Evolutionary conservation across 2,888 invertebrate genomes (phyloP), one percentile per base, ranked within the genome.

Genomic region (Cancer borealis): DNA sequence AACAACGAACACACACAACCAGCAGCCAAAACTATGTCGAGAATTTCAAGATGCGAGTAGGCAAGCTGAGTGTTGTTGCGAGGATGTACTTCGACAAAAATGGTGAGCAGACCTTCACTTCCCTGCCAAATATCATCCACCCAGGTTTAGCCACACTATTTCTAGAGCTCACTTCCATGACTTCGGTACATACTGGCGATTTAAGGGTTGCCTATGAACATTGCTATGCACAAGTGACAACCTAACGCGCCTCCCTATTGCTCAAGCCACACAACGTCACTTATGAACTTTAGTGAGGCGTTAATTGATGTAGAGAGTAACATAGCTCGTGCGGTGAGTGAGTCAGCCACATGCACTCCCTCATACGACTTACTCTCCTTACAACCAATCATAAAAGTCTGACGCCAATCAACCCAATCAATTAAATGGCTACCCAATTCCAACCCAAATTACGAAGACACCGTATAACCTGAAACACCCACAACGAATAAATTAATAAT

Each of bases 11-110:
- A 12, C 49, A 49, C 49, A 49, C 10, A 66, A 66, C 60, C 4
- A 5, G 60, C 17, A 49, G 12, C 17, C 21, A 66, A 66, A 0
- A 66, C 12, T 66, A 66, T 66, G 66, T 66, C n/a, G 21, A 66
- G 66, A 66, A 66, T 66, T 66, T 66, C 6, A n/a, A 66, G 66
- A n/a, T n/a, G 66, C 66, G n/a, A n/a, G 66, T 66, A 21, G 14
- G 4, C n/a, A 17, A 17, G 17, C 54, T 54, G 4, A 21, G 66
- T 6, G 66, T n/a, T 66, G 66, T 66, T 66, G 66, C 66, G 66
- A 66, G 66, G 66, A 66, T 66, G 66, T n/a, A 66, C 66, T 66
- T 66, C 66, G 66, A 66, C 66, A 66, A 66, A 66, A 66, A 66
- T 66, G 66, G 66, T 66, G 66, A 66, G n/a, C 66, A 66, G n/a